A percentile compares a stretch with the other conserved stretches of the same genome.
phyloP scores from a whole-genome alignment of 2,888 invertebrate genomes.

The Biston betularia region DNA sequence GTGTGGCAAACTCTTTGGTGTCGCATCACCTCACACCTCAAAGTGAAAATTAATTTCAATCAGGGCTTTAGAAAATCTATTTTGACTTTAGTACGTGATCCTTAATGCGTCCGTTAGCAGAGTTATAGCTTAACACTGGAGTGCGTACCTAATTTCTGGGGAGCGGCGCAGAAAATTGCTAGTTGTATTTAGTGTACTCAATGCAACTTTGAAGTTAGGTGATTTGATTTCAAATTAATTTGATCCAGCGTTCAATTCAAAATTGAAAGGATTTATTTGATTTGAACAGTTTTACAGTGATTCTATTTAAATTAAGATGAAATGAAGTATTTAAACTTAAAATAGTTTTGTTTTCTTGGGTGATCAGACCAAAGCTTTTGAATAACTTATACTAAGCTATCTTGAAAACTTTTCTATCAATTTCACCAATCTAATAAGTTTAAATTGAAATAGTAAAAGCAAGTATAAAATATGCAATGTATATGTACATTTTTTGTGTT shows the following conservation, averaged over 20 bases:
- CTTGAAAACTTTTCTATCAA: neutral
- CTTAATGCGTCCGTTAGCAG: slow-evolving; percentile 28
- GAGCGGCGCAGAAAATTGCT: slow-evolving; percentile 44
- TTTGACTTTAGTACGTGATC: neutral
- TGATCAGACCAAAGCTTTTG: slow-evolving; percentile 15
- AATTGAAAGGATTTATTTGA: slow-evolving; percentile 20
- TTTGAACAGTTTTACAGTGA: slow-evolving; percentile 3
- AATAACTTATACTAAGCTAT: neutral
- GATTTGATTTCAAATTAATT: slow-evolving; percentile 39
- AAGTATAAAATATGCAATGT: too few species aligned
- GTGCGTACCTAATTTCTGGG: slow-evolving; percentile 46
- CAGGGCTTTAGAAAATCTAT: neutral
- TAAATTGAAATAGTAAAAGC: too few species aligned
- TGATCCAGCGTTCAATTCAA: slow-evolving; percentile 29
- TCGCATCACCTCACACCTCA: neutral
- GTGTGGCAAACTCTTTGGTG: too few species aligned
- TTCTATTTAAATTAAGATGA: slow-evolving; percentile 15
- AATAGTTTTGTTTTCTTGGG: slow-evolving; percentile 17
- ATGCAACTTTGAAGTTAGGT: slow-evolving; percentile 40
- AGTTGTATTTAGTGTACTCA: slow-evolving; percentile 33
- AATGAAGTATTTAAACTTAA: slow-evolving; percentile 14
- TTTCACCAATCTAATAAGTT: too few species aligned
- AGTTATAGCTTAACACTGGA: slow-evolving; percentile 38
- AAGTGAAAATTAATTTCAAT: neutral
- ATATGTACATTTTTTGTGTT: too few species aligned